These are phyloP conservation scores for Alviniconcha marisindica DNA, from an alignment of 1,140 invertebrate species.

Conservation along the genomic window DNA sequence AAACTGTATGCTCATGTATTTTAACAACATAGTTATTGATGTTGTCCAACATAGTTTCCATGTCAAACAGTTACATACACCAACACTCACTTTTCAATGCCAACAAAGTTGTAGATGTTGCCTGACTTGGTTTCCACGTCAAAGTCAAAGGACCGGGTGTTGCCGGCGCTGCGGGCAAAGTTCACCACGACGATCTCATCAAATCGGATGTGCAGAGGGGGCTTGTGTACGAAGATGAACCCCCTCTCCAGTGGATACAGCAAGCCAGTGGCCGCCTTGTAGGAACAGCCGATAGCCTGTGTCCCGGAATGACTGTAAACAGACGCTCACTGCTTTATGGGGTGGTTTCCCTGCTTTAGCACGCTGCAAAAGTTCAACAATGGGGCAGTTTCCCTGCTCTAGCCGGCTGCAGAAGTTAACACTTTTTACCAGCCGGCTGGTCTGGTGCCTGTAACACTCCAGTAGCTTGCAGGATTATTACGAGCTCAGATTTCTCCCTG, in stretches of 20 bases:
- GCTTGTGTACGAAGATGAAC: constrained; percentile 99
- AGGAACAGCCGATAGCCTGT: constrained; percentile 95
- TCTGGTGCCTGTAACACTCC: too few relatives aligned
- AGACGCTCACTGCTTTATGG: too few relatives aligned
- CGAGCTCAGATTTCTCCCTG: too few relatives aligned
- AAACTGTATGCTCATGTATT: not conserved
- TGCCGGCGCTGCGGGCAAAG: constrained; percentile 97
- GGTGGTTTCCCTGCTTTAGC: too few relatives aligned
- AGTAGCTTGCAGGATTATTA: too few relatives aligned
- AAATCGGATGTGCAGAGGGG: constrained; percentile 97
- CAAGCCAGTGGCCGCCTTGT: constrained; percentile 98
- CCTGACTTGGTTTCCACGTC: constrained; percentile 96
- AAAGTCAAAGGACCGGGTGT: constrained; percentile 89
- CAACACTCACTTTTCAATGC: constrained; percentile 90
- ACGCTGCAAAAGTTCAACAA: too few relatives aligned
- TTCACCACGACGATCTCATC: constrained; percentile 98
- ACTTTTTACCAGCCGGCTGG: too few relatives aligned
- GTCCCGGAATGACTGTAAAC: constrained; percentile 90
- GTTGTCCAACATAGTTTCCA: not conserved
- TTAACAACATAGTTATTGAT: not conserved
- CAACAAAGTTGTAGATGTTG: constrained; percentile 95
- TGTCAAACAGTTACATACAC: constrained; percentile 1
- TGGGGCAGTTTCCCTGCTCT: too few relatives aligned
- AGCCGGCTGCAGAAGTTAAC: too few relatives aligned
- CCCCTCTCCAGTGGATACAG: constrained; percentile 99